A percentile compares a stretch with the other conserved stretches of the same genome.
phyloP scores from a whole-genome alignment of 1,140 invertebrate genomes.

The Drosophila ohnishii region DNA sequence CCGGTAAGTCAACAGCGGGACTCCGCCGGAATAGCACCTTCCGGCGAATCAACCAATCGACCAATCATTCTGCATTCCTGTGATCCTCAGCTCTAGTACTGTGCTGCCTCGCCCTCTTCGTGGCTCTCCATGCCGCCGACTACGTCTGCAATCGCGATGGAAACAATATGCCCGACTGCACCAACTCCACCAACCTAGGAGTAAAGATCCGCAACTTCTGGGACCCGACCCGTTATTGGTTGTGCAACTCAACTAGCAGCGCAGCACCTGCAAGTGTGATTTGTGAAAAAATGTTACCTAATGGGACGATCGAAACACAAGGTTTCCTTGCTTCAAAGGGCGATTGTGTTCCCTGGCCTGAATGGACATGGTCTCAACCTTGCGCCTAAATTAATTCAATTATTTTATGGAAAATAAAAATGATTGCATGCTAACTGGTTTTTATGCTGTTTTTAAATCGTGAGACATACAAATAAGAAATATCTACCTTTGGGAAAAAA shows the following conservation, averaged over 20 bases:
- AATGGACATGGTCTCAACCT: background rate
- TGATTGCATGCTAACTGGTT: constrained; percentile 3
- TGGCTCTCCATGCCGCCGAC: constrained; percentile 12
- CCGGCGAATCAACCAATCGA: background rate
- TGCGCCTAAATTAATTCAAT: background rate
- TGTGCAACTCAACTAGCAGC: background rate
- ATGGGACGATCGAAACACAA: background rate
- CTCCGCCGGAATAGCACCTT: background rate
- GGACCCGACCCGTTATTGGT: constrained; percentile 53
- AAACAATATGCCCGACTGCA: constrained; percentile 38
- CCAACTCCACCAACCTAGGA: background rate
- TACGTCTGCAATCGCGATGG: constrained; percentile 28
- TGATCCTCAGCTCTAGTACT: constrained; percentile 33
- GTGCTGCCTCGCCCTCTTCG: constrained; percentile 31
- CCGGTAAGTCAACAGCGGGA: constrained; percentile 41
- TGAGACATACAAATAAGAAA: background rate
- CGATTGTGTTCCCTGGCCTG: fast-evolving
- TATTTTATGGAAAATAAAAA: constrained; percentile 2
- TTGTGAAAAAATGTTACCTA: fast-evolving
- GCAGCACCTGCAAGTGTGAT: no score
- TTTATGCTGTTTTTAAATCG: background rate
- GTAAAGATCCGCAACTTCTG: constrained; percentile 36
- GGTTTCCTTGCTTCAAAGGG: background rate
- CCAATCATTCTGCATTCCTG: background rate
- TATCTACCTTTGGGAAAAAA: background rate